These are phyloP conservation scores for Notothenia rossii DNA, from an alignment of 2,113 vertebrate species.

Conservation along the genomic window DNA sequence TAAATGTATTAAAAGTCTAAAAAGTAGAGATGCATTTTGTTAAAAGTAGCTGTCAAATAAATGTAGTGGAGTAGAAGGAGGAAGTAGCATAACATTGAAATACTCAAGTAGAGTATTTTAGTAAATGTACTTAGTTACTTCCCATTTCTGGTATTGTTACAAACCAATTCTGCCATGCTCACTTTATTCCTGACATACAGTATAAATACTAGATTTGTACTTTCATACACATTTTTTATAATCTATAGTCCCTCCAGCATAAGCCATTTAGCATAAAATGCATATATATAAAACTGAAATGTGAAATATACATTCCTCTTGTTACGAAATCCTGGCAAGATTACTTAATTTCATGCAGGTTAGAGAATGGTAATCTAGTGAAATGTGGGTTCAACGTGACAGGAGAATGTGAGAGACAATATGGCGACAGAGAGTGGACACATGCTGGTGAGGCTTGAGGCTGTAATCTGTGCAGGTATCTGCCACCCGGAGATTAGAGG, in stretches of 20 bases:
- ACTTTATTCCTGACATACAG: neutral
- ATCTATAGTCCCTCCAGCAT: neutral
- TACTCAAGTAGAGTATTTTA: no score
- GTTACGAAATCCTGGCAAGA: neutral
- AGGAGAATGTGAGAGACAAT: slow-evolving; percentile 1
- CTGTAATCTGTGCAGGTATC: slow-evolving; percentile 64
- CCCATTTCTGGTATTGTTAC: no score
- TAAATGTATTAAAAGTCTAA: no score
- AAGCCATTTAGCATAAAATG: neutral
- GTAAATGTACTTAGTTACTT: no score
- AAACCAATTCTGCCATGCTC: neutral
- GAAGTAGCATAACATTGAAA: no score
- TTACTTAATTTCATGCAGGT: neutral
- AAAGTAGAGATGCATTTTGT: no score
- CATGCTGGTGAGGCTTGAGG: slow-evolving; percentile 30
- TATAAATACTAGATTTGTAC: no score
- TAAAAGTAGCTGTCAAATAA: no score
- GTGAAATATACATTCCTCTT: neutral
- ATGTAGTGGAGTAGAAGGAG: no score
- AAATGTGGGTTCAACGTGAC: neutral
- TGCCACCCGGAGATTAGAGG: slow-evolving; percentile 70
- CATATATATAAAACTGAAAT: neutral
- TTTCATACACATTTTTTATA: no score
- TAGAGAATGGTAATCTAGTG: neutral
- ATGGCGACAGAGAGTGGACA: slow-evolving; percentile 23